Conservation (phyloP, 2,797 vertebrate genomes). For the Luscinia megarhynchos region DNA sequence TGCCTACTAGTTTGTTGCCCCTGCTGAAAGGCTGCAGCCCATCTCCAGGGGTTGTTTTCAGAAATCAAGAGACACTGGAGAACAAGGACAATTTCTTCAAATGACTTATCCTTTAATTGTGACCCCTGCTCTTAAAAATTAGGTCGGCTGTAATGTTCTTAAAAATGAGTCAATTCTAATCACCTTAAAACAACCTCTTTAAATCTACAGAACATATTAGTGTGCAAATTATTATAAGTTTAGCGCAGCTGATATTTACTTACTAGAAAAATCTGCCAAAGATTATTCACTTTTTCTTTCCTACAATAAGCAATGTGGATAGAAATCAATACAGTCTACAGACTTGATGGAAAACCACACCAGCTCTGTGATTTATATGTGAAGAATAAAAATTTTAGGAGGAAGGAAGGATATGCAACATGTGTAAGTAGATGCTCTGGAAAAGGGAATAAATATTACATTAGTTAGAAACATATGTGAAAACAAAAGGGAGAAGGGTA, state of each 20-base stretch:
- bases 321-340: background rate
- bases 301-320: background rate
- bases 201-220: background rate
- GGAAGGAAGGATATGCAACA: rapidly evolving
- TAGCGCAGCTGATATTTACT: background rate
- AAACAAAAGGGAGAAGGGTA: background rate
- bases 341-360: background rate
- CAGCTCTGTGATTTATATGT: background rate
- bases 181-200: background rate
- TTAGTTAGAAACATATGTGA: background rate
- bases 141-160: background rate
- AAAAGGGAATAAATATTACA: background rate
- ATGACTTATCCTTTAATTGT: background rate
- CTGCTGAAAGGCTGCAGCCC: background rate
- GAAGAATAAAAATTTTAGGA: background rate
- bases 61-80: background rate
- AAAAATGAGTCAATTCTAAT: background rate
- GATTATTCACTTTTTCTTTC: background rate
- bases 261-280: background rate
- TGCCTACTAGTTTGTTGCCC: background rate
- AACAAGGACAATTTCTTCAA: background rate
- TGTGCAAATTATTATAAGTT: background rate
- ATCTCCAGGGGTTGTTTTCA: background rate
- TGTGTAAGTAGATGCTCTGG: background rate
- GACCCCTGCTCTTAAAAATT: background rate